These are phyloP conservation scores for Enteromius thamalakanensis DNA, from an alignment of 2,797 vertebrate species.

Conservation along the genomic window DNA sequence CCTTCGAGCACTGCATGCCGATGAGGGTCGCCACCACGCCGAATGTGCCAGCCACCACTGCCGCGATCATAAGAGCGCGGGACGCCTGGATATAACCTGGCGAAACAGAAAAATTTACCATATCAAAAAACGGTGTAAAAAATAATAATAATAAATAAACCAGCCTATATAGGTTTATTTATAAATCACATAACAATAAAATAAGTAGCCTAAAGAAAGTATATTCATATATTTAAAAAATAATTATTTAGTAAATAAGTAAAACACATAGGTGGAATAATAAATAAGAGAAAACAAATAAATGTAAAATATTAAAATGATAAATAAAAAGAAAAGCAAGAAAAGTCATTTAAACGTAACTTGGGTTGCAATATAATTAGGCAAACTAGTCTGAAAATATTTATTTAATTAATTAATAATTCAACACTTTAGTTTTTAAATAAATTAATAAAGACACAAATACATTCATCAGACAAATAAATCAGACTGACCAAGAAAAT, in stretches of 20 bases:
- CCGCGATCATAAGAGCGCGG: constrained; percentile 85
- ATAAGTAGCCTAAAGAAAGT: not conserved
- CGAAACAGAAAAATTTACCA: not conserved
- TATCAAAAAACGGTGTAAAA: not conserved
- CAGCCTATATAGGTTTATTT: not conserved
- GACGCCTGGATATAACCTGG: constrained; percentile 89
- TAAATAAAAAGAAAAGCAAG: not conserved
- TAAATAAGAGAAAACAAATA: not conserved
- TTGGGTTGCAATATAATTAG: not conserved
- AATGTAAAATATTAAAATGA: not conserved
- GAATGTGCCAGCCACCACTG: constrained; percentile 79
- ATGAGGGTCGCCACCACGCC: constrained; percentile 76
- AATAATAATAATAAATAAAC: not conserved
- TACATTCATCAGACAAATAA: not conserved
- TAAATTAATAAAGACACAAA: not conserved
- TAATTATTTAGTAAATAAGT: not conserved
- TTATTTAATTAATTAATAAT: not conserved
- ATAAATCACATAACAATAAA: not conserved
- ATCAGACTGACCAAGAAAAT: not conserved
- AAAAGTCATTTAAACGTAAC: not conserved
- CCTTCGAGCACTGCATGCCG: constrained; percentile 85
- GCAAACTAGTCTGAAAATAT: not conserved
- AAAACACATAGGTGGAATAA: not conserved
- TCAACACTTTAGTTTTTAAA: not conserved
- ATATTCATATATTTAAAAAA: not conserved